A percentile compares a stretch with the other conserved stretches of the same genome.
Conservation (phyloP, 2,113 vertebrate genomes). For the Piprites chloris region DNA sequence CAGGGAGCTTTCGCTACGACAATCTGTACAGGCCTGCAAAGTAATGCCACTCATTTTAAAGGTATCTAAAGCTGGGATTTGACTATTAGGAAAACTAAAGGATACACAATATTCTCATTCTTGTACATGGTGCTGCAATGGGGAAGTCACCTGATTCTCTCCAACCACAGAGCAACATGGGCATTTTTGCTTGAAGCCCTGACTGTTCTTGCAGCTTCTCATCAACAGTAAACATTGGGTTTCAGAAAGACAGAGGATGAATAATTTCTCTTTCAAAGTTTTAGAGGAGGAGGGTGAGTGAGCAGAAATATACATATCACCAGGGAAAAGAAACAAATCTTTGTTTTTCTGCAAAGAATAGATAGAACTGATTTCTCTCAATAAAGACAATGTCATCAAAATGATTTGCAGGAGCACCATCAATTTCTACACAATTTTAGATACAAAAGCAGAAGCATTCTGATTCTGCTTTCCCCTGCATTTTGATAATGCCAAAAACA, state of each 20-base stretch:
- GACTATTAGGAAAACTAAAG: not conserved
- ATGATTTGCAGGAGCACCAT: slow-evolving; percentile 10
- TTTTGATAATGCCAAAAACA: slow-evolving; percentile 44
- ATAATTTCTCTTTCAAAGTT: slow-evolving; percentile 5
- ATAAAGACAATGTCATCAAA: slow-evolving; percentile 28
- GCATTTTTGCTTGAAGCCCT: not conserved
- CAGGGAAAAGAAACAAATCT: slow-evolving; percentile 18
- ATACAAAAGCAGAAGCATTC: not conserved
- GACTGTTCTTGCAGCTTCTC: not conserved
- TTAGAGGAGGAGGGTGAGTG: not conserved
- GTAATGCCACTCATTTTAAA: not conserved
- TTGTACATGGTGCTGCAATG: not conserved
- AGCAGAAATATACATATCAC: not conserved
- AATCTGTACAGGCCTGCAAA: not conserved
- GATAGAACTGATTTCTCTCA: not conserved
- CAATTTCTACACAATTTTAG: slow-evolving; percentile 16
- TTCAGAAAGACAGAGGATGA: not conserved
- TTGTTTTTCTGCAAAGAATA: not conserved
- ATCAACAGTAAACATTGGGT: not conserved
- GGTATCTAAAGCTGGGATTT: not conserved
- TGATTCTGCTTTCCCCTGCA: not conserved
- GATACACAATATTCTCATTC: not conserved
- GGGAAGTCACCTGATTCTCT: not conserved
- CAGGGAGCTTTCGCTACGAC: not conserved
- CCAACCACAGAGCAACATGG: not conserved